Conservation (phyloP, 2,888 invertebrate species). For the Drosophila putrida region DNA sequence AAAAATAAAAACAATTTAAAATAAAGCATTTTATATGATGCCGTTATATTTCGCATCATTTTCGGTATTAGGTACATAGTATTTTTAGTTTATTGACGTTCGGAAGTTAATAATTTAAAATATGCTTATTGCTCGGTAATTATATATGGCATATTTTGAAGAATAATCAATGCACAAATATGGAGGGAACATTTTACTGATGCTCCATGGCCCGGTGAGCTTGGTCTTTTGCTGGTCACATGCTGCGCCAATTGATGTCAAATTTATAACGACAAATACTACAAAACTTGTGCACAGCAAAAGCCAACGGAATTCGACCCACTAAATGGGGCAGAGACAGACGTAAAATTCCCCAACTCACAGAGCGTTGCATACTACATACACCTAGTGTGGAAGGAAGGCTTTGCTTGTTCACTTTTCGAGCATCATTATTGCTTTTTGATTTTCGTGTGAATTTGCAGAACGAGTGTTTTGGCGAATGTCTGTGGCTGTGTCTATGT, state of each 20-base stretch:
- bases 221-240: conserved; percentile 35
- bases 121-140: too few relatives aligned
- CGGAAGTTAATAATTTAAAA: too few relatives aligned
- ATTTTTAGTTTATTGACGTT: too few relatives aligned
- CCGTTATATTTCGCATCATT: too few relatives aligned
- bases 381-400: conserved; percentile 24
- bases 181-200: too few relatives aligned
- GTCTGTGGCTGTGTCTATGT: conserved; percentile 2
- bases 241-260: conserved; percentile 81
- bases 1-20: too few relatives aligned
- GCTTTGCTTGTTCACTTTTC: conserved; percentile 60
- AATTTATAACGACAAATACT: conserved; percentile 80
- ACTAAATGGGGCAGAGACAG: conserved; percentile 15
- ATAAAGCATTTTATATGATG: too few relatives aligned
- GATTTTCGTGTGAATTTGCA: conserved; percentile 76
- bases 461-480: conserved; percentile 31
- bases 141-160: too few relatives aligned
- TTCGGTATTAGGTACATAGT: too few relatives aligned
- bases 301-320: conserved; percentile 17
- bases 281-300: conserved; percentile 49
- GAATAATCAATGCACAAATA: too few relatives aligned
- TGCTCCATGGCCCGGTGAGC: too few relatives aligned
- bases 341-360: neutral
- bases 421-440: conserved; percentile 79
- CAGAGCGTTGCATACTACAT: conserved; percentile 27